A percentile compares a stretch with the other conserved stretches of the same genome.
Conservation (phyloP, 2,797 vertebrate species). For the Macropus fuliginosus region DNA sequence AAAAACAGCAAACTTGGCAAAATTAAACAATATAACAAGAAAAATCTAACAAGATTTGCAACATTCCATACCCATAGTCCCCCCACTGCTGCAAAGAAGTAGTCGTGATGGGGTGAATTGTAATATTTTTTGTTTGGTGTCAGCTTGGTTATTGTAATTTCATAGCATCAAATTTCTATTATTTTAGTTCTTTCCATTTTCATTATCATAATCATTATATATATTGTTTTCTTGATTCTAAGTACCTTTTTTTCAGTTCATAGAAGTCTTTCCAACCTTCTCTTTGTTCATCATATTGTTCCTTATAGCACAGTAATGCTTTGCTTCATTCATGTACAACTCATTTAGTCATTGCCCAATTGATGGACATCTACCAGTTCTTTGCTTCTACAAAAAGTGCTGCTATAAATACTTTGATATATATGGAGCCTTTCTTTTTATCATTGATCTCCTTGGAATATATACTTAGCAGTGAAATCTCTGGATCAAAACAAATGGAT, state of each 20-base stretch:
- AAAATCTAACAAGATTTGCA: not conserved
- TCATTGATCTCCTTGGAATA: not conserved
- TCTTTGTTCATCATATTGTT: not conserved
- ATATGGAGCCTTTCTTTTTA: not conserved
- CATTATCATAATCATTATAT: not conserved
- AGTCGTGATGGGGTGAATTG: not conserved
- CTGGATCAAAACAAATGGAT: not conserved
- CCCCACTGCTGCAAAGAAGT: not conserved
- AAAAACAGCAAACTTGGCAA: not conserved
- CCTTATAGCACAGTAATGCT: not conserved
- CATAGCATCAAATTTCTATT: not conserved
- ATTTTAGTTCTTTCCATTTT: not conserved
- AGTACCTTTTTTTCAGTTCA: not conserved
- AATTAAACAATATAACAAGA: not conserved
- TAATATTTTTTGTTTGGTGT: not conserved
- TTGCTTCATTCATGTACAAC: not conserved
- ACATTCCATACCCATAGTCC: not conserved
- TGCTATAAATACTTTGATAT: not conserved
- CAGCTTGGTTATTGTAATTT: not conserved
- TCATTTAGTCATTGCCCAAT: not conserved
- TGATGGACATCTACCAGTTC: not conserved
- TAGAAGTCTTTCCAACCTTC: not conserved
- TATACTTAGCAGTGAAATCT: not conserved
- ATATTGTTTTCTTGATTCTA: not conserved
- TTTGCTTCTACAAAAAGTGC: not conserved